Base-by-base conservation (phyloP, 2,888 invertebrate genomes). In the Drosophila picticornis region DNA sequence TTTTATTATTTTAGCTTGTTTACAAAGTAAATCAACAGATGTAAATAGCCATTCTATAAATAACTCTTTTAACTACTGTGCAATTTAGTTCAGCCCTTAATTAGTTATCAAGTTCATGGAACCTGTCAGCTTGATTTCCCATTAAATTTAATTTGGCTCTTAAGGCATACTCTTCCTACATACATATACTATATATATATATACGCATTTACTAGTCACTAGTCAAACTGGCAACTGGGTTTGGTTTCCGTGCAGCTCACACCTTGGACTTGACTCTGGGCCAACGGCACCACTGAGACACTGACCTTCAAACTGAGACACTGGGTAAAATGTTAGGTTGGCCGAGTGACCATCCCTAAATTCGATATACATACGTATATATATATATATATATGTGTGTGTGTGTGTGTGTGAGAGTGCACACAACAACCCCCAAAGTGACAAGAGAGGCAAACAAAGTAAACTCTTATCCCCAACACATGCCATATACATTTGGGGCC, bases 231-330 rank as follows among this genome's bases (percentile, higher is more conserved):
- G 34, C 43, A 53, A n/a, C 27, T 60, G 48, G 57, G 50, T 36
- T 72, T 56, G 32, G 60, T 25, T 71, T 63, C 63, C 63, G 67
- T 16, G n/a, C 31, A 46, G 29, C 22, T 46, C 65, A 25, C 51
- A 34, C 36, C 40, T 25, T 53, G 55, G 68, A 67, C 78, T 80
- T 75, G 72, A 72, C 72, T 65, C 72, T 62, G 78, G 63, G 75
- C 68, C 70, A 63, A 61, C 55, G 31, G 56, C 70, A 55, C 55
- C 68, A 57, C 31, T 56, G 74, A 77, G 74, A 69, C 83, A 64
- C 65, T 81, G 83, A 72, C 82, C 82, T 83, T 81, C 74, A 68
- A 70, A 74, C 51, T 32, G 46, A 66, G 59, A 64, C 71, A 71
- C 36, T 56, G 55, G 31, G 22, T 53, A 53, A 55, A 66, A 31